Percentiles rank a stretch among this genome's conserved stretches.
These are phyloP conservation scores for Cantharis rustica DNA, from an alignment of 2,888 invertebrate genomes.

Conservation along the genomic window DNA sequence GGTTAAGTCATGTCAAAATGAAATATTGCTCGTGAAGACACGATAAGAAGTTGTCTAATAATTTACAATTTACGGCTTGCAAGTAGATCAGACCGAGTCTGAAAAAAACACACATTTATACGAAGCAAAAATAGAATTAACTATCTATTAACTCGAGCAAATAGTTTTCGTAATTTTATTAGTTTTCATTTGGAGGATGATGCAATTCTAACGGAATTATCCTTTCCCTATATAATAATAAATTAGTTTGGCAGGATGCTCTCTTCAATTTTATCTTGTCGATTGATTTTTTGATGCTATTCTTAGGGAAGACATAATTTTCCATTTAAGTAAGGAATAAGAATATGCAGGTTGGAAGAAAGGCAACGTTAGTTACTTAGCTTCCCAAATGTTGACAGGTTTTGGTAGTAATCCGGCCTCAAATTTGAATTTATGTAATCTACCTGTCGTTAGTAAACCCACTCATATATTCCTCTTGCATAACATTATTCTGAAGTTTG, in stretches of 20 bases:
- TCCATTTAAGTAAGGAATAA: background rate
- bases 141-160: background rate
- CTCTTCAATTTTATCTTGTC: background rate
- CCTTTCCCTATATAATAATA: background rate
- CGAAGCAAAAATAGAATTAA: background rate
- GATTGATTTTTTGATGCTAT: background rate
- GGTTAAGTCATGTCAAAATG: background rate
- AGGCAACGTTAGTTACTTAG: background rate
- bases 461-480: constrained; percentile 9
- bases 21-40: background rate
- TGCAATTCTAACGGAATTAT: background rate
- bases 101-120: background rate
- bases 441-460: constrained; percentile 9
- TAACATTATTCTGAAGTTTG: constrained; percentile 10
- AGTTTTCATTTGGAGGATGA: background rate
- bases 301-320: background rate
- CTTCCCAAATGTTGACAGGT: constrained; percentile 1
- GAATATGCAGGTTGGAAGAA: background rate
- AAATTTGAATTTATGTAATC: constrained; percentile 13
- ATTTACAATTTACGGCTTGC: background rate
- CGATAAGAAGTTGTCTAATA: background rate
- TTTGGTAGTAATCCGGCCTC: constrained; percentile 2
- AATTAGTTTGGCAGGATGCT: background rate
- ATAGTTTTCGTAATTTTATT: background rate
- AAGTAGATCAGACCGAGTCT: background rate